Evolutionary conservation across 2,888 invertebrate genomes (phyloP).

Genomic region (Cartodere bifasciata): DNA sequence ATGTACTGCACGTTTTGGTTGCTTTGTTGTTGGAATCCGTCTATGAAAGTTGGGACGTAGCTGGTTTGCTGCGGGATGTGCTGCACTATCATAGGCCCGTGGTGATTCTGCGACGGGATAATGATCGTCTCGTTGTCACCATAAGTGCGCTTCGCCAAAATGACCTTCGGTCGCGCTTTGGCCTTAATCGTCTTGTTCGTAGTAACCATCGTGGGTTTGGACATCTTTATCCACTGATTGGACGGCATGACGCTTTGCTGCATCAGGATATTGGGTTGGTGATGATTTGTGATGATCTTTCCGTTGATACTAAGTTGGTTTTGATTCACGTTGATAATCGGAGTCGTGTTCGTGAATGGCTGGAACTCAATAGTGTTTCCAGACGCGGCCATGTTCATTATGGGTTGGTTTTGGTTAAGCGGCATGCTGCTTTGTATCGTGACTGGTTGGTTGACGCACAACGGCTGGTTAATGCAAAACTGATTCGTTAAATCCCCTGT

Average conservation of each 20-base stretch:
- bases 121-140: constrained; percentile 12
- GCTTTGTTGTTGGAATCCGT: constrained; percentile 55
- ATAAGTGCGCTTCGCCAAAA: constrained; percentile 18
- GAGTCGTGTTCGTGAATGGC: constrained; percentile 24
- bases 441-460: no score
- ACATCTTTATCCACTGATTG: constrained; percentile 26
- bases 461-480: no score
- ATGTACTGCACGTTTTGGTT: constrained; percentile 67
- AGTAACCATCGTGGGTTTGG: constrained; percentile 21
- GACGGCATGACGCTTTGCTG: constrained; percentile 23
- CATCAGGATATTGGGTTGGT: constrained; percentile 20
- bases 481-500: no score
- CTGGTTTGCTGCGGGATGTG: constrained; percentile 39
- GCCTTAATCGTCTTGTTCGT: constrained; percentile 23
- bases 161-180: constrained; percentile 22
- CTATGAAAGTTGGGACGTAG: constrained; percentile 50
- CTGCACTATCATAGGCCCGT: constrained; percentile 51
- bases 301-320: constrained; percentile 27
- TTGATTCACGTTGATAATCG: constrained; percentile 26
- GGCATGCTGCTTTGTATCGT: constrained; percentile 27
- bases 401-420: no score
- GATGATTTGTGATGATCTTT: constrained; percentile 23
- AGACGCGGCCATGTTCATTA: no score
- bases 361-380: no score
- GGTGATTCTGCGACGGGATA: constrained; percentile 15